phyloP scores from a whole-genome alignment of 2,797 vertebrate species.

The Xenopus petersii region DNA sequence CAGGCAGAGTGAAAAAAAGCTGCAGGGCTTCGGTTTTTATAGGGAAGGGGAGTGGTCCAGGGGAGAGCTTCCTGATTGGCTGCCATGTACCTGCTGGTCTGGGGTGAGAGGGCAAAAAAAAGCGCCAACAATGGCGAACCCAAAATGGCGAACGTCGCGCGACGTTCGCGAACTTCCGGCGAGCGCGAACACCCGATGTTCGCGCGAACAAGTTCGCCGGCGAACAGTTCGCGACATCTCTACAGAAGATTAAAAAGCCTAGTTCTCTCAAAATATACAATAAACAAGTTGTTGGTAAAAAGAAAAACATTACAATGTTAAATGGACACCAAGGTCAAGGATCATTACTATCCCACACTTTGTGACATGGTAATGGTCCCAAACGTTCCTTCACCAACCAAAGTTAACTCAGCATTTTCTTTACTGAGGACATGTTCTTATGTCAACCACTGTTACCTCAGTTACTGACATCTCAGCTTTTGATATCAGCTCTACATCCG shows the following conservation, averaged over 20 bases:
- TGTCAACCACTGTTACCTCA: constrained; percentile 72
- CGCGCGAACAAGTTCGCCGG: too few species aligned
- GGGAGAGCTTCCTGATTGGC: too few species aligned
- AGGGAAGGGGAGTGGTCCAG: too few species aligned
- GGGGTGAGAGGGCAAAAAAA: too few species aligned
- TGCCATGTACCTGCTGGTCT: too few species aligned
- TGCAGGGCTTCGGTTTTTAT: too few species aligned
- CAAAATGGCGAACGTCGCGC: too few species aligned
- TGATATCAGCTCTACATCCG: constrained; percentile 56
- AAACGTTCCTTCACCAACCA: constrained; percentile 5
- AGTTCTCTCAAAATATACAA: neutral
- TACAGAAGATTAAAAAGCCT: neutral
- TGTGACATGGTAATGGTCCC: constrained; percentile 52
- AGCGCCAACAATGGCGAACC: too few species aligned
- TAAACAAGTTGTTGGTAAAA: neutral
- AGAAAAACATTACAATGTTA: neutral
- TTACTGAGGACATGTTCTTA: constrained; percentile 61
- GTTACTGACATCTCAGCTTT: constrained; percentile 57
- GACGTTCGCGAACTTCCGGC: too few species aligned
- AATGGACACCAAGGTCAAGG: constrained; percentile 42
- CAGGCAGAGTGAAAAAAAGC: too few species aligned
- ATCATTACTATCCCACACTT: constrained; percentile 55
- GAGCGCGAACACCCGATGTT: too few species aligned
- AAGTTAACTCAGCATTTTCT: constrained; percentile 54
- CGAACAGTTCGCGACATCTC: too few species aligned